Percentiles rank a stretch among this genome's conserved stretches.
phyloP scores from a whole-genome alignment of 2,113 vertebrate species.

The Forbesichthys agassizii region DNA sequence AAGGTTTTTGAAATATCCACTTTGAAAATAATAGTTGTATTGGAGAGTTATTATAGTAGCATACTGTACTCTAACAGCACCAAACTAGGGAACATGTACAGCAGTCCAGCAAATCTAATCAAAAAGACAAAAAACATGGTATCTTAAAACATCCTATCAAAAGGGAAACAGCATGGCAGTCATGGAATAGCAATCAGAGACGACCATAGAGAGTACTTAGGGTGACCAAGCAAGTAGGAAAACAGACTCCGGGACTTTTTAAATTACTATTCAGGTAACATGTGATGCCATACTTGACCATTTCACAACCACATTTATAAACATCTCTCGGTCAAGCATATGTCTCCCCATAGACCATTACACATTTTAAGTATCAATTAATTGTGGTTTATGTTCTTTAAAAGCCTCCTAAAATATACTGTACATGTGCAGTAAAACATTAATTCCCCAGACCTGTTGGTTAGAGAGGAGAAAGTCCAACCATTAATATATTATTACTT shows the following conservation, averaged over 20 bases:
- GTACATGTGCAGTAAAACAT: not conserved
- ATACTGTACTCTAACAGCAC: too few relatives aligned
- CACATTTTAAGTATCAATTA: slow-evolving; percentile 20
- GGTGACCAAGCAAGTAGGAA: slow-evolving; percentile 21
- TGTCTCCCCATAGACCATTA: slow-evolving; percentile 1
- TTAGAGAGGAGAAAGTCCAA: not conserved
- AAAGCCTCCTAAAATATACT: not conserved
- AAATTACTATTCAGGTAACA: not conserved
- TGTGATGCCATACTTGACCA: not conserved
- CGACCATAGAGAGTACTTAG: too few relatives aligned
- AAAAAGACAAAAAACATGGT: too few relatives aligned
- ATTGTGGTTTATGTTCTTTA: slow-evolving; percentile 8
- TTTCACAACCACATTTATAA: slow-evolving; percentile 9
- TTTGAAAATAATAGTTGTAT: too few relatives aligned
- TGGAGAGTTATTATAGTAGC: too few relatives aligned
- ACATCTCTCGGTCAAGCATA: not conserved
- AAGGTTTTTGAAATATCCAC: too few relatives aligned
- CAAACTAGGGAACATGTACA: too few relatives aligned
- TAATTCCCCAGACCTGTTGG: not conserved
- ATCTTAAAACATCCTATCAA: too few relatives aligned
- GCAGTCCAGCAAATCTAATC: too few relatives aligned
- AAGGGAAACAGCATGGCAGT: too few relatives aligned
- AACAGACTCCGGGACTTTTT: slow-evolving; percentile 21
- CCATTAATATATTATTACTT: not conserved
- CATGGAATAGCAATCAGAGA: too few relatives aligned